Evolutionary conservation across 2,113 vertebrate genomes (phyloP).

Genomic region (Stomatorhinus ivindoensis): DNA sequence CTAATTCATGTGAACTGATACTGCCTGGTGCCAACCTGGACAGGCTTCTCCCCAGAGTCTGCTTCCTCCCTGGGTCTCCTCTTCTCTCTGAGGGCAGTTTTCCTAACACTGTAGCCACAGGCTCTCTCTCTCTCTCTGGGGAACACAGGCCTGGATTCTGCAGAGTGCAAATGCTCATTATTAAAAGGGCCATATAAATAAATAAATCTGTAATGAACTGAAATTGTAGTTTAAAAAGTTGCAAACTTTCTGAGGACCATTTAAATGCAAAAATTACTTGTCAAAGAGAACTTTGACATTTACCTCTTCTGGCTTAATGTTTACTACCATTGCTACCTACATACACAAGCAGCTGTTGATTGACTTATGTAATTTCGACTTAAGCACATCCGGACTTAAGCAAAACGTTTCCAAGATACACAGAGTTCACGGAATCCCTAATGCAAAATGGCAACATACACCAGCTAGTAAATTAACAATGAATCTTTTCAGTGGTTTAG

Average conservation of each 20-base stretch:
- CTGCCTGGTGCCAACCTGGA: not conserved
- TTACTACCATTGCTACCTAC: not conserved
- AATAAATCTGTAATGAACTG: not conserved
- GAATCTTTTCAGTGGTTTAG: not conserved
- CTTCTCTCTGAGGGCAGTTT: not conserved
- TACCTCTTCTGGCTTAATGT: not conserved
- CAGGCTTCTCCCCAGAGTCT: not conserved
- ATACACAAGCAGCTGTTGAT: not conserved
- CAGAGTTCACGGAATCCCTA: not conserved
- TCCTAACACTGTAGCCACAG: not conserved
- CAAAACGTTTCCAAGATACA: not conserved
- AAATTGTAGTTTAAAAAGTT: not conserved
- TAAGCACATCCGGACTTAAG: not conserved
- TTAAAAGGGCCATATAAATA: not conserved
- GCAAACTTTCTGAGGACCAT: not conserved
- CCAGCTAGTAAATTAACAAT: not conserved
- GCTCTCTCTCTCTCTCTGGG: not conserved
- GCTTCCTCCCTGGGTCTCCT: not conserved
- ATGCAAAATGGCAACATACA: not conserved
- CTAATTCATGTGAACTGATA: not conserved
- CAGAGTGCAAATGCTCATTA: not conserved
- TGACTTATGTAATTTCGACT: not conserved
- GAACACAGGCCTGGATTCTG: not conserved
- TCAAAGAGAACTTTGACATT: not conserved
- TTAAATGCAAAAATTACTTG: not conserved